Evolutionary conservation across 2,113 vertebrate genomes (phyloP).

Genomic region (Mandrillus leucophaeus): DNA sequence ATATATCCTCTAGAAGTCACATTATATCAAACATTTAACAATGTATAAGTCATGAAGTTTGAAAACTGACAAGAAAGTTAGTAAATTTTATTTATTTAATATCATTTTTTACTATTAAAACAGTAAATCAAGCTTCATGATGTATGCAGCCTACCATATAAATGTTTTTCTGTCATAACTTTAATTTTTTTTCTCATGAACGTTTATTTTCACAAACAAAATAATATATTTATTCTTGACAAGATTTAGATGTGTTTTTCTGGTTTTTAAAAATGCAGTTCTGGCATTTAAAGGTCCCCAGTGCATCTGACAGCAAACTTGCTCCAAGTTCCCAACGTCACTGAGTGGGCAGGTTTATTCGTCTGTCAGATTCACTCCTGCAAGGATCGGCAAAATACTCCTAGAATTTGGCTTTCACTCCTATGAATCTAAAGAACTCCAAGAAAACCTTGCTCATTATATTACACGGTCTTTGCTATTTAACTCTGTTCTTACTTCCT

Average conservation of each 20-base stretch:
- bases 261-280: slow-evolving; percentile 22
- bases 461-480: not conserved
- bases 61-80: not conserved
- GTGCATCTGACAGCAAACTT: not conserved
- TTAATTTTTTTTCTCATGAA: slow-evolving; percentile 1
- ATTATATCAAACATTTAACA: not conserved
- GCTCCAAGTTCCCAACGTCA: not conserved
- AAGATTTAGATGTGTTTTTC: not conserved
- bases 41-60: not conserved
- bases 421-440: not conserved
- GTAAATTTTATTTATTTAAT: not conserved
- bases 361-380: not conserved
- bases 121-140: not conserved
- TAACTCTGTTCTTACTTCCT: not conserved
- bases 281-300: slow-evolving; percentile 5
- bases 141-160: not conserved
- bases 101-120: not conserved
- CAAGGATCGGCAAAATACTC: not conserved
- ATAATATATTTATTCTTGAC: slow-evolving; percentile 25
- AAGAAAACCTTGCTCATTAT: not conserved
- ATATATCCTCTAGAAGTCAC: not conserved
- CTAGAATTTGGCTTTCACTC: not conserved
- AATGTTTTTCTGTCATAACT: not conserved
- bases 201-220: slow-evolving; percentile 19
- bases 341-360: not conserved